A percentile compares a stretch with the other conserved stretches of the same genome.
These are phyloP conservation scores for Myotis yumanensis DNA, from an alignment of 2,113 vertebrate genomes.

Conservation along the genomic window DNA sequence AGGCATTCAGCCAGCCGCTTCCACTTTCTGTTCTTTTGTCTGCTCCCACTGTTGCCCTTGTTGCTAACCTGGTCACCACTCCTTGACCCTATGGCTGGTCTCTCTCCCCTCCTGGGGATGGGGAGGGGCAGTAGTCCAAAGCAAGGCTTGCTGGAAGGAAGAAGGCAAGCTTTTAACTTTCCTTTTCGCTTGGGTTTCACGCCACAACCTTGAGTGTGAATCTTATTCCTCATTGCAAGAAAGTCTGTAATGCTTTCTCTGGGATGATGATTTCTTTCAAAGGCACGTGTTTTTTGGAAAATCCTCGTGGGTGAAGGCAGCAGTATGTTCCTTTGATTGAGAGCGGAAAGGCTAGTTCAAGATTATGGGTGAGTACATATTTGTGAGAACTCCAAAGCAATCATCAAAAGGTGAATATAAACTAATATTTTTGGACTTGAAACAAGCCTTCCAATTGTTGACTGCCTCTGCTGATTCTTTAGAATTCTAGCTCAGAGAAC, in stretches of 20 bases:
- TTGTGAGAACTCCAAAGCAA: constrained; percentile 20
- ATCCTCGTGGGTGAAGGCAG: neutral
- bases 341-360: neutral
- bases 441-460: neutral
- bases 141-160: neutral
- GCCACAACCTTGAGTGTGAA: constrained; percentile 75
- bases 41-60: constrained; percentile 86
- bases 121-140: neutral
- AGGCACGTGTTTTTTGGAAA: constrained; percentile 77
- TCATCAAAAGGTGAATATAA: constrained; percentile 6
- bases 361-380: neutral
- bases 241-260: constrained; percentile 69
- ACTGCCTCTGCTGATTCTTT: neutral
- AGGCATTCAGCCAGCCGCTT: constrained; percentile 88
- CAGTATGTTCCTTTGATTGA: neutral
- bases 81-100: constrained; percentile 88
- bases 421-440: neutral
- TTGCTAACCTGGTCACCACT: constrained; percentile 88
- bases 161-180: constrained; percentile 79
- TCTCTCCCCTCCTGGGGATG: constrained; percentile 72
- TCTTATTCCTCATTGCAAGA: constrained; percentile 56
- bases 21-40: constrained; percentile 93
- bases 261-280: constrained; percentile 71
- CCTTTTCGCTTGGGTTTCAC: constrained; percentile 66
- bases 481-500: neutral